Evolutionary conservation across 1,140 invertebrate genomes (phyloP), one percentile per base, ranked within the genome.

Genomic region (Planococcus citri): DNA sequence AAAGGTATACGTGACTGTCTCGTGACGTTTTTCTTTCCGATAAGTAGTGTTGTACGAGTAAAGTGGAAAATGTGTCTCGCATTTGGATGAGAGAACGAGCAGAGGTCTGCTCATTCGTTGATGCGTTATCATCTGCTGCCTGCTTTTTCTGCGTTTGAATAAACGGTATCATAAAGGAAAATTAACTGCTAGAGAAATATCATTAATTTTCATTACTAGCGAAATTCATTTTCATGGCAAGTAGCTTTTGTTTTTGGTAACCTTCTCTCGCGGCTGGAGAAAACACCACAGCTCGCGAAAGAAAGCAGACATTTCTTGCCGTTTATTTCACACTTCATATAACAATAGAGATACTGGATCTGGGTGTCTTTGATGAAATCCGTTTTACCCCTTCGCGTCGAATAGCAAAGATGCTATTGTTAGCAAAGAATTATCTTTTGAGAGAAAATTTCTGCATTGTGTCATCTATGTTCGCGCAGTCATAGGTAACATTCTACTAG

Each of bases 81-180:
- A 64, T 64, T 64, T 21, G 60, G 60, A 64, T 64, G 60, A 64
- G 60, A 64, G 25, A n/a, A n/a, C n/a, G n/a, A 2, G 25, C 60
- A 3, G 60, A 27, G 25, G 60, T 24, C 60, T 64, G 3, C 25
- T 27, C 20, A 64, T 22, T 12, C 60, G 22, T 24, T 64, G 22
- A 64, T 25, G 22, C 60, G 21, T 25, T 64, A 25, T 27, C 60
- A 25, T 27, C 60, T 64, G 9, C 60, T 22, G 60, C 60, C 8
- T 64, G 3, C 60, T 12, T 27, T 64, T 27, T 27, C 22, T 12
- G 21, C 22, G 60, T 64, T 64, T 25, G 22, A 64, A 64, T 64
- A 64, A 64, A 64, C 60, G 60, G 60, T 64, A 64, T 64, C 60
- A 64, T 64, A 64, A 64, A 64, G 60, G 60, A 64, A 64, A 64